Conservation (phyloP, 2,113 vertebrate species). For the Lagopus leucura region DNA sequence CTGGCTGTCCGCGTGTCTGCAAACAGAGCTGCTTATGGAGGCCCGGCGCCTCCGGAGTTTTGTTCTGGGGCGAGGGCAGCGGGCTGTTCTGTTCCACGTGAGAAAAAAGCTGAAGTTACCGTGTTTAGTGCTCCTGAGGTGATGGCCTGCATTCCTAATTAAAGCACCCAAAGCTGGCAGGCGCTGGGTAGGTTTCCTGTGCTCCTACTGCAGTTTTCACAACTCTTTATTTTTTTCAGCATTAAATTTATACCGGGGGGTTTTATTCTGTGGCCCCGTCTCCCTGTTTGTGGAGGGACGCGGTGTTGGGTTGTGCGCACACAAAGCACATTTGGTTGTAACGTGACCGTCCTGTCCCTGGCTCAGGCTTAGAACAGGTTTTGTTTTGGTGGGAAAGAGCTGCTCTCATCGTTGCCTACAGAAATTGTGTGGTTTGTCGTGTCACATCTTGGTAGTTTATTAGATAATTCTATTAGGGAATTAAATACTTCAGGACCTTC, state of each 20-base stretch:
- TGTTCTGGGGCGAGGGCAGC: background rate
- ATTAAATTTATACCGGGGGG: no score
- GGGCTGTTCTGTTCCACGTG: background rate
- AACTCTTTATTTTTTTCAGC: background rate
- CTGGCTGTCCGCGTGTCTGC: fast-evolving
- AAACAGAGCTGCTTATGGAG: no score
- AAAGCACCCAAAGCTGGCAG: background rate
- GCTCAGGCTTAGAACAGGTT: background rate
- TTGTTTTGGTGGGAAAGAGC: background rate
- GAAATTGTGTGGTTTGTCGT: background rate
- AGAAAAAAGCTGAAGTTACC: background rate
- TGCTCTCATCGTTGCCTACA: background rate
- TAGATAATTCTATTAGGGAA: background rate
- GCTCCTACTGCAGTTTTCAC: background rate
- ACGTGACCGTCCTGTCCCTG: background rate
- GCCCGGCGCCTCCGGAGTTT: no score
- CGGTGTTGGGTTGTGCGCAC: background rate
- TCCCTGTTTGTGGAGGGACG: background rate
- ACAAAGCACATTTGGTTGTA: fast-evolving
- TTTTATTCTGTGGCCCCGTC: fast-evolving
- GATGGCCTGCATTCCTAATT: background rate
- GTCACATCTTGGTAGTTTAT: background rate
- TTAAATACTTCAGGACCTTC: background rate
- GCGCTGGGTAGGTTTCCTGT: background rate
- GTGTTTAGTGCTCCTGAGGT: background rate